Evolutionary conservation across 2,113 vertebrate species (phyloP), one percentile per base, ranked within the genome.

Genomic region (Zapornia atra): DNA sequence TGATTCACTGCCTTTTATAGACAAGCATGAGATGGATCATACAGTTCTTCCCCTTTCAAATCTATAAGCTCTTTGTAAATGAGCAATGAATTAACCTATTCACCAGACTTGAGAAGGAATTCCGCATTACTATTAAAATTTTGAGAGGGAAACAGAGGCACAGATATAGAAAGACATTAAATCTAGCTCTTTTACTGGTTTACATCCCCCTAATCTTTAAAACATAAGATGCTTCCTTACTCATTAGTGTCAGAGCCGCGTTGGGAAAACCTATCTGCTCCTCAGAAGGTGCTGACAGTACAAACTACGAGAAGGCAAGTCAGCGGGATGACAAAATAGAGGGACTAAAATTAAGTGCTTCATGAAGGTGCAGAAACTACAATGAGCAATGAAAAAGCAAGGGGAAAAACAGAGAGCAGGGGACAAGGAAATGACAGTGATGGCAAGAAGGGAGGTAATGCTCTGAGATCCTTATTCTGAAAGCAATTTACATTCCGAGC

Each of bases 141-240:
- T 18, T 34, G 54, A 82, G 65, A 63, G 88, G 86, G 92, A 97
- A 94, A 96, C 95, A 95, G 95, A 97, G 96, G 92, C 94, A 95
- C 0, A 0, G 57, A 59, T 61, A 63, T 15, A 46, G 12, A 87
- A 86, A 59, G 61, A 59, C 44, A 72, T 69, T 84, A 89, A 94
- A 53, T 29, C 53, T 79, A 69, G 53, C 66, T 71, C 79, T 82
- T 68, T 51, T 60, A 66, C 65, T 75, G 77, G 31, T 57, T 77
- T 76, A 71, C 65, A 42, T 59, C 59, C 38, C 34, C 33, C 48
- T 87, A 25, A 91, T 89, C 89, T 94, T 96, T 94, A 89, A 95
- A 97, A 82, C 94, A 89, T 84, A 93, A 92, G 86, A 85, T 57
- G 81, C 22, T 94, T 96, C 83, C 92, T 93, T 28, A 28, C 50